Percentiles rank a stretch among this genome's conserved stretches.
Conservation (phyloP, 2,888 invertebrate species). For the Meiosimyza platycephala region DNA sequence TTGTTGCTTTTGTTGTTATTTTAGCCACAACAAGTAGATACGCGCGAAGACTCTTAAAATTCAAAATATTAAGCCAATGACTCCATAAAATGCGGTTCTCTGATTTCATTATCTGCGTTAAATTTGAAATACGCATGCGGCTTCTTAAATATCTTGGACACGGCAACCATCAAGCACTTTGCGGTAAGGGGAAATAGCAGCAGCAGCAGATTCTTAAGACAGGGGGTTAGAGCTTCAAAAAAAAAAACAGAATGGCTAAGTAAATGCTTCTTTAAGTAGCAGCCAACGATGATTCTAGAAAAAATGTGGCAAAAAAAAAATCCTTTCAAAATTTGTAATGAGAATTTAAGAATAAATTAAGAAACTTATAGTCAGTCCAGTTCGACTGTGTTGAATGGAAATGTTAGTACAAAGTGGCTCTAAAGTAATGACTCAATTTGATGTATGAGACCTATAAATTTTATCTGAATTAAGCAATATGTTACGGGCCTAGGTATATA, state of each 20-base stretch:
- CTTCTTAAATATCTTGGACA: background rate
- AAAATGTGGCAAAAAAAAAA: background rate
- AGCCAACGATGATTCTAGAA: background rate
- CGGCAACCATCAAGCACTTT: too few relatives aligned
- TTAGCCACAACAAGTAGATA: conserved; percentile 23
- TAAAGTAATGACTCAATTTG: too few relatives aligned
- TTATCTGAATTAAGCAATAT: too few relatives aligned
- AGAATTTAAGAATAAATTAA: too few relatives aligned
- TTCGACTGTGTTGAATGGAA: too few relatives aligned
- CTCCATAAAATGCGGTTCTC: conserved; percentile 55
- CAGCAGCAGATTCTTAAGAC: background rate
- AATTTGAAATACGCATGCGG: background rate
- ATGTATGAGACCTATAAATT: too few relatives aligned
- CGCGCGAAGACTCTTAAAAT: conserved; percentile 20
- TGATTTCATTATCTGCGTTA: conserved; percentile 48
- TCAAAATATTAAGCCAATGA: conserved; percentile 51
- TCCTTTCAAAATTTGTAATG: too few relatives aligned
- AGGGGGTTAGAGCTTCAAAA: background rate
- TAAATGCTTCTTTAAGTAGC: background rate
- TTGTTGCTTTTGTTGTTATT: background rate
- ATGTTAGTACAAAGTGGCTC: too few relatives aligned
- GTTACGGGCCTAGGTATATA: too few relatives aligned
- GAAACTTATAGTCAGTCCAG: too few relatives aligned
- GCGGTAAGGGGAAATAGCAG: background rate
- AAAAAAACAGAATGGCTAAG: background rate